These are phyloP conservation scores for Patiria pectinifera DNA, from an alignment of 53 echinoderm and acorn worm genomes.

Conservation along the genomic window DNA sequence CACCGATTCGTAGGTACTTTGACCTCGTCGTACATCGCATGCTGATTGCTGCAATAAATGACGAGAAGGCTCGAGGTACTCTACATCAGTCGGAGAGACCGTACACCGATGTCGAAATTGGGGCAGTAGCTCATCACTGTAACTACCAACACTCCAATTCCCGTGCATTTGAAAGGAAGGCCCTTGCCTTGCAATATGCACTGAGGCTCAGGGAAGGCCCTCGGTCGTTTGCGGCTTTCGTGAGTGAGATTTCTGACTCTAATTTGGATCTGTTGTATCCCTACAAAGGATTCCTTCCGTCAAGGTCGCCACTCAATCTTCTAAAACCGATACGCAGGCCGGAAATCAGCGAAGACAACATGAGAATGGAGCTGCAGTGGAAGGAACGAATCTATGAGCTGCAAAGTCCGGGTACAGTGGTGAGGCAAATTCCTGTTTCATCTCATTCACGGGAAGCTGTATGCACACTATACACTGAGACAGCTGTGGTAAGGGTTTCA, in stretches of 20 bases:
- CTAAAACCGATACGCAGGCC: slow-evolving; percentile 50
- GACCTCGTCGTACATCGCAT: slow-evolving; percentile 90
- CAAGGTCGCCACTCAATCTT: slow-evolving; percentile 7
- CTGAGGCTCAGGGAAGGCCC: slow-evolving; percentile 72
- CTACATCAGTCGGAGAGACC: slow-evolving; percentile 36
- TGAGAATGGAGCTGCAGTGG: slow-evolving; percentile 50
- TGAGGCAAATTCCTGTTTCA: background rate
- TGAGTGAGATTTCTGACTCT: slow-evolving; percentile 64
- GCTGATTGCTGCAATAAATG: slow-evolving; percentile 69
- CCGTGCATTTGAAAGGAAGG: slow-evolving; percentile 67
- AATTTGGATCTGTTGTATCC: slow-evolving; percentile 74
- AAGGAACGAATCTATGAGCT: slow-evolving; percentile 61
- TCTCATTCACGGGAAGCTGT: background rate
- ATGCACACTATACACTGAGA: slow-evolving; percentile 18
- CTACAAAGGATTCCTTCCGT: slow-evolving; percentile 30
- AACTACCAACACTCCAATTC: slow-evolving; percentile 53
- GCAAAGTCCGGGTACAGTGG: background rate
- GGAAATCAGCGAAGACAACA: slow-evolving; percentile 39
- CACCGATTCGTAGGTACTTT: slow-evolving; percentile 85
- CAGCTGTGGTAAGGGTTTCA: slow-evolving; percentile 23
- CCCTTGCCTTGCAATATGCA: slow-evolving; percentile 63
- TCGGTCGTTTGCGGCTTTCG: slow-evolving; percentile 44
- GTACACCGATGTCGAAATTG: slow-evolving; percentile 64
- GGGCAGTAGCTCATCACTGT: slow-evolving; percentile 71
- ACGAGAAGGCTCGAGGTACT: slow-evolving; percentile 5